phyloP scores from a whole-genome alignment of 2,113 vertebrate species.

The Indri indri region DNA sequence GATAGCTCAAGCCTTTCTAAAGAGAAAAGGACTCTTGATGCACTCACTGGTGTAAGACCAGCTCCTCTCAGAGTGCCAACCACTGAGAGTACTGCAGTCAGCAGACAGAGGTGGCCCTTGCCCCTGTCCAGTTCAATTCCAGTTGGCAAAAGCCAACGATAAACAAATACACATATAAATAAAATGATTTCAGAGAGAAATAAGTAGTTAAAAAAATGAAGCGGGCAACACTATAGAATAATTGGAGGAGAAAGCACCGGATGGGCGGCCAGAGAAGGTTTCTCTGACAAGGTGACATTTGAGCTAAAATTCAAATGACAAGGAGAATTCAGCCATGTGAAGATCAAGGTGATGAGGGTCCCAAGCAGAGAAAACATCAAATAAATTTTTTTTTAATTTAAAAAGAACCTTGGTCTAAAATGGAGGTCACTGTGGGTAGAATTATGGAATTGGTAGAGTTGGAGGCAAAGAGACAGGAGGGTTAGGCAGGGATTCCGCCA shows the following conservation, averaged over 20 bases:
- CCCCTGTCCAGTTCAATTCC: background rate
- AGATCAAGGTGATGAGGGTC: background rate
- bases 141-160: background rate
- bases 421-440: background rate
- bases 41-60: background rate
- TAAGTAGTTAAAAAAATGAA: background rate
- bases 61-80: background rate
- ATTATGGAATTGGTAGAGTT: background rate
- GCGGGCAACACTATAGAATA: background rate
- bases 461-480: background rate
- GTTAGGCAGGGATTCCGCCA: background rate
- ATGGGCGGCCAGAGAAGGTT: background rate
- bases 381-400: background rate
- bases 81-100: background rate
- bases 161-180: background rate
- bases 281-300: background rate
- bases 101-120: background rate
- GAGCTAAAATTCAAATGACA: constrained; percentile 22
- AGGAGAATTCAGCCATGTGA: background rate
- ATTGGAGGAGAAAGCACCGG: background rate
- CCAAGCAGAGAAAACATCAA: background rate
- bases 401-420: background rate
- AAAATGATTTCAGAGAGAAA: constrained; percentile 4
- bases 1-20: background rate
- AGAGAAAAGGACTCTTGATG: background rate